Evolutionary conservation across 2,888 invertebrate species (phyloP).

Genomic region (Peribatodes rhomboidaria): DNA sequence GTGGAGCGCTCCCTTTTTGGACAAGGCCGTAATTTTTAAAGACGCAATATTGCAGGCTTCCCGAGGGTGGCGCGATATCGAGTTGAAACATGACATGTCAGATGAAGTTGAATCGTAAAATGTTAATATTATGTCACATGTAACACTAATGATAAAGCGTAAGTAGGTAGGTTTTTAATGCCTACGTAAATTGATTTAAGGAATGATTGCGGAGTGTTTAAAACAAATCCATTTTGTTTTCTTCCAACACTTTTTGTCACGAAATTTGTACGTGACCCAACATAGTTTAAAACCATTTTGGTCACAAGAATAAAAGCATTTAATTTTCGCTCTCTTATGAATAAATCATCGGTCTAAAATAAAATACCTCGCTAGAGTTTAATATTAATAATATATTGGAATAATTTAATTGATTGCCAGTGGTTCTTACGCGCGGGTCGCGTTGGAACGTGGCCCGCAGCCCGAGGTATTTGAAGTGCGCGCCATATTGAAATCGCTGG

Average conservation of each 20-base stretch:
- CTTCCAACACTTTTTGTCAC: too few relatives aligned
- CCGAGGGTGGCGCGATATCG: conserved; percentile 47
- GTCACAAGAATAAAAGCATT: too few relatives aligned
- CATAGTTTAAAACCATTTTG: too few relatives aligned
- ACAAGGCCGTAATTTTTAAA: conserved; percentile 30
- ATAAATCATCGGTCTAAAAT: neutral
- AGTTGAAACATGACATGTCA: conserved; percentile 3
- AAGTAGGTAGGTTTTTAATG: too few relatives aligned
- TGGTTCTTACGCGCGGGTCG: conserved; percentile 57
- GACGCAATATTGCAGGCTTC: conserved; percentile 21
- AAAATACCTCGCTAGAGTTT: neutral
- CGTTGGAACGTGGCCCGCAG: conserved; percentile 63
- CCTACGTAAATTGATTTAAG: too few relatives aligned
- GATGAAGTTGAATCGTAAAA: neutral
- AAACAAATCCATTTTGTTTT: too few relatives aligned
- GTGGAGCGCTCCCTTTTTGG: conserved; percentile 21
- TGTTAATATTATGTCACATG: too few relatives aligned
- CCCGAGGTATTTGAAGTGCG: conserved; percentile 77
- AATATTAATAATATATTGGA: conserved; percentile 69
- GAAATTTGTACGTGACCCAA: too few relatives aligned
- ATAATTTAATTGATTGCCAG: conserved; percentile 74
- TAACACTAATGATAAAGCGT: too few relatives aligned
- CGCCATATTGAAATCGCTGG: conserved; percentile 80
- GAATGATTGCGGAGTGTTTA: too few relatives aligned
- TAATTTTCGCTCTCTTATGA: neutral